Conservation (phyloP, 2,113 vertebrate species). For the Meleagris gallopavo region DNA sequence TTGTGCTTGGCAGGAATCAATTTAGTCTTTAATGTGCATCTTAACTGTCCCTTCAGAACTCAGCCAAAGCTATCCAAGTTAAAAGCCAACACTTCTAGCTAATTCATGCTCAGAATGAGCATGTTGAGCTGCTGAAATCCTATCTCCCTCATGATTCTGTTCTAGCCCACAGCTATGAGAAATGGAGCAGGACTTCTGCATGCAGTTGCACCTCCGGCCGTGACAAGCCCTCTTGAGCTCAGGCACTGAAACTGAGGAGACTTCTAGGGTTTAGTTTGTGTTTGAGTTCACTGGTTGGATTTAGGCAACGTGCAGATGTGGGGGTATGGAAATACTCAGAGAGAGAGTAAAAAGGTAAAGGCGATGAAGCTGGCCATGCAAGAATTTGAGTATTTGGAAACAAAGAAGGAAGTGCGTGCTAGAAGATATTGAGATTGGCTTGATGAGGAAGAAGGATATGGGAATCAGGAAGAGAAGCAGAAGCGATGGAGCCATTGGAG, state of each 20-base stretch:
- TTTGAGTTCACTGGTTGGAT: not conserved
- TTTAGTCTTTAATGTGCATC: slow-evolving; percentile 2
- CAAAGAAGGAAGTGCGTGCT: not conserved
- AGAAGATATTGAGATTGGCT: not conserved
- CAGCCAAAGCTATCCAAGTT: not conserved
- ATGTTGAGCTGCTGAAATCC: not conserved
- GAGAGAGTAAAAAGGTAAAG: not conserved
- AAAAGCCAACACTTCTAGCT: not conserved
- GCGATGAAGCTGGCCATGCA: not conserved
- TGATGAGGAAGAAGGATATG: not conserved
- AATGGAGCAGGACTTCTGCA: not conserved
- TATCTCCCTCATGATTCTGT: not conserved
- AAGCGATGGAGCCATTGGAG: not conserved
- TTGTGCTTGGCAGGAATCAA: not conserved
- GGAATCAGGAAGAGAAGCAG: not conserved
- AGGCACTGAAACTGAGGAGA: not conserved
- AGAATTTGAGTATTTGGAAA: not conserved
- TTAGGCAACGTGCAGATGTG: not conserved
- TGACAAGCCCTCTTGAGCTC: not conserved
- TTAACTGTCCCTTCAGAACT: slow-evolving; percentile 4
- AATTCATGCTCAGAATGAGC: not conserved
- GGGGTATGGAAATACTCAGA: not conserved
- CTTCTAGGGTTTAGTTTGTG: not conserved
- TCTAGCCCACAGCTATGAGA: not conserved
- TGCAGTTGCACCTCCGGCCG: not conserved